Evolutionary conservation across 2,113 vertebrate genomes (phyloP).

Genomic region (Morone saxatilis): DNA sequence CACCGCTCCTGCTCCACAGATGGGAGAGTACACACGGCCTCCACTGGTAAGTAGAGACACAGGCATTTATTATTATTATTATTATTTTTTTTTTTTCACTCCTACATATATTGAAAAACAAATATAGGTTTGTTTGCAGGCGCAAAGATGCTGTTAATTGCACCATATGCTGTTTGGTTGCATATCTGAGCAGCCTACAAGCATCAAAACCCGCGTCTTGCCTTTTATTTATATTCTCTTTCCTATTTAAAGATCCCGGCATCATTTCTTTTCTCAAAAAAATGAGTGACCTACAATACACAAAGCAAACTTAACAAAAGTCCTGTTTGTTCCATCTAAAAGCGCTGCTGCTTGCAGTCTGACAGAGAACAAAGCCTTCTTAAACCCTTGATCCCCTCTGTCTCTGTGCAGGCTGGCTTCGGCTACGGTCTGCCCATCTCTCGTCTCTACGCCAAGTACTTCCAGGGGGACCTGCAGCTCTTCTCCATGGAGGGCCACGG

Average conservation of each 20-base stretch:
- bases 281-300: constrained; percentile 9
- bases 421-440: constrained; percentile 96
- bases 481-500: constrained; percentile 96
- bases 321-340: background rate
- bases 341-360: constrained; percentile 8
- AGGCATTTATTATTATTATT: too few species aligned
- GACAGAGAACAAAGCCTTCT: constrained; percentile 34
- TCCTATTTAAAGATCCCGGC: constrained; percentile 21
- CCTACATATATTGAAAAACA: background rate
- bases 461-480: constrained; percentile 96
- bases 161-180: constrained; percentile 1
- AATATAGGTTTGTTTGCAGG: background rate
- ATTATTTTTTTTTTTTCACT: background rate
- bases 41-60: constrained; percentile 84
- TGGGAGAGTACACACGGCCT: constrained; percentile 83
- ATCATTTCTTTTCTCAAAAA: background rate
- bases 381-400: constrained; percentile 32
- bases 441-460: constrained; percentile 96
- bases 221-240: background rate
- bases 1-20: constrained; percentile 91
- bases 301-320: constrained; percentile 3
- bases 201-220: background rate
- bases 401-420: constrained; percentile 88
- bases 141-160: background rate
- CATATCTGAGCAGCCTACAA: background rate